Base-by-base conservation (phyloP, 2,888 invertebrate genomes). In the Mermis nigrescens region DNA sequence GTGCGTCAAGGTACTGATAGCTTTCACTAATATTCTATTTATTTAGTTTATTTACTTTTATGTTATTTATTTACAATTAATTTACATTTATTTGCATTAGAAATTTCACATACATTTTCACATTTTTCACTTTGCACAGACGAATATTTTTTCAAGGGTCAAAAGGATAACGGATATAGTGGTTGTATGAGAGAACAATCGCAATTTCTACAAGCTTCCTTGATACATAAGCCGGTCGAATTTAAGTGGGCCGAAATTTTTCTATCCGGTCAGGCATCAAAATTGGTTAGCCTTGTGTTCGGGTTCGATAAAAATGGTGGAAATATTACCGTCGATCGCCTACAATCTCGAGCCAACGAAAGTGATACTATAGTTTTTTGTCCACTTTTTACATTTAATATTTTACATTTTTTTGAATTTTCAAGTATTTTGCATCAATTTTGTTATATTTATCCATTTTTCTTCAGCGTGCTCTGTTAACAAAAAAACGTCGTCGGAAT, bases 171-270 rank as follows among this genome's bases (percentile, higher is more conserved):
- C 59, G 46, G 58, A n/a, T 61, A 51, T 31, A 58, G 38, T 19
- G 51, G 29, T 1, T 68, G 68, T 57, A 60, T 60, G 55, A n/a
- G 46, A 3, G 38, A 53, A 7, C 64, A 63, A 29, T 48, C 57
- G 28, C 26, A 31, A 2, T 53, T 65, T 19, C 59, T 69, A 1
- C 28, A 29, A 27, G 46, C n/a, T 1, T 31, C 55, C 29, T 57
- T 61, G 2, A 53, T 68, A 7, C 76, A 79, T 32, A 79, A 80
- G 64, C 38, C 38, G 38, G 73, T 76, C 3, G 81, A 81, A 61
- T 69, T 83, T 12, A 76, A 77, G 48, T 74, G 77, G 26, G 78
- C 79, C 62, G 77, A 80, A 31, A 80, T 90, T 58, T 83, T 38
- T 38, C 19, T 38, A 38, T 38, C 38, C 38, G 38, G 38, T 38